These are phyloP conservation scores for Gila orcuttii DNA, from an alignment of 2,113 vertebrate species.

Conservation along the genomic window DNA sequence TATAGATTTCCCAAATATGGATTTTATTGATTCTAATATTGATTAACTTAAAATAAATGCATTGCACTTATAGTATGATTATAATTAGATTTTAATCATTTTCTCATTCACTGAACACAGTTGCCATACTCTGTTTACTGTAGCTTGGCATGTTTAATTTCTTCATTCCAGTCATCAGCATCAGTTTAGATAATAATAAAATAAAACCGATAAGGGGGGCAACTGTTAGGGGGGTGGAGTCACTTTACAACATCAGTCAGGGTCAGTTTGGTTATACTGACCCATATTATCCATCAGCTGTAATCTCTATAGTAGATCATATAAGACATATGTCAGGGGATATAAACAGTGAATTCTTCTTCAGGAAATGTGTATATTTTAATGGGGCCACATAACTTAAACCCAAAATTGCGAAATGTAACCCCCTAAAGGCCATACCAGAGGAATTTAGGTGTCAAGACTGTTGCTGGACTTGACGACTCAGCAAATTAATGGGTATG, in stretches of 20 bases:
- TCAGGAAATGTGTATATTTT: neutral
- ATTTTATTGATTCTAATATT: neutral
- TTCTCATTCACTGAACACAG: neutral
- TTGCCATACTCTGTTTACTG: neutral
- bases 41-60: neutral
- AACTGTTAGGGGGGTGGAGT: neutral
- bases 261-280: conserved; percentile 5
- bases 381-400: neutral
- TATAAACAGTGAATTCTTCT: neutral
- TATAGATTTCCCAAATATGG: neutral
- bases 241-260: neutral
- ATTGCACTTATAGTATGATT: neutral
- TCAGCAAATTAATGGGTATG: neutral
- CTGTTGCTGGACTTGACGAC: neutral
- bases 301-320: neutral
- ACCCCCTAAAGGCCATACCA: neutral
- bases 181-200: neutral
- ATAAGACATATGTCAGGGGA: neutral
- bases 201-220: neutral
- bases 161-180: neutral
- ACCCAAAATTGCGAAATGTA: neutral
- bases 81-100: neutral
- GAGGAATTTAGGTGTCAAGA: conserved; percentile 16
- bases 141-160: neutral
- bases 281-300: neutral